phyloP scores from a whole-genome alignment of 2,113 vertebrate species.

The Dromaius novaehollandiae region DNA sequence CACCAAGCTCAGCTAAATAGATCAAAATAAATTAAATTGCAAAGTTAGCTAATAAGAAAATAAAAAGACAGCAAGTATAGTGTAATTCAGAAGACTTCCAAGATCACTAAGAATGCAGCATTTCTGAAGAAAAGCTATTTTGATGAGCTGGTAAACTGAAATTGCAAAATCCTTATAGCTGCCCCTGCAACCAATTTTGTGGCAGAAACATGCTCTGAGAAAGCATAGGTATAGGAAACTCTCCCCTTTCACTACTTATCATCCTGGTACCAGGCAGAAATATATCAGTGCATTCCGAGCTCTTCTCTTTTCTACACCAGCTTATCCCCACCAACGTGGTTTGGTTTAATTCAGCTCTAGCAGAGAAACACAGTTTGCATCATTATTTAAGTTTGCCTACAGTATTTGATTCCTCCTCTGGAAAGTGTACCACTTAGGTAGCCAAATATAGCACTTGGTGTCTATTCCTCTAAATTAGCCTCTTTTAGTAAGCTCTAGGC shows the following conservation, averaged over 20 bases:
- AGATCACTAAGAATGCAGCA: neutral
- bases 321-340: neutral
- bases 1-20: slow-evolving; percentile 90
- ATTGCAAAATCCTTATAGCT: neutral
- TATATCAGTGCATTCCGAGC: neutral
- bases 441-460: neutral
- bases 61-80: neutral
- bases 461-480: neutral
- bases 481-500: neutral
- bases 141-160: neutral
- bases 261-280: neutral
- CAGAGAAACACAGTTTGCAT: neutral
- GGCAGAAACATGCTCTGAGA: neutral
- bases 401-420: neutral
- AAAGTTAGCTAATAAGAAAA: neutral
- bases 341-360: neutral
- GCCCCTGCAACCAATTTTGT: neutral
- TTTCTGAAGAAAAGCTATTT: neutral
- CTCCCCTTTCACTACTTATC: neutral
- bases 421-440: neutral
- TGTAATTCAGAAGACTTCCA: neutral
- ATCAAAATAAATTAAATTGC: neutral
- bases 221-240: neutral
- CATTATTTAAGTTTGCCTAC: neutral
- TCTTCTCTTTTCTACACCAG: neutral